Evolutionary conservation across 2,113 vertebrate species (phyloP).

Genomic region (Erpornis zantholeuca): DNA sequence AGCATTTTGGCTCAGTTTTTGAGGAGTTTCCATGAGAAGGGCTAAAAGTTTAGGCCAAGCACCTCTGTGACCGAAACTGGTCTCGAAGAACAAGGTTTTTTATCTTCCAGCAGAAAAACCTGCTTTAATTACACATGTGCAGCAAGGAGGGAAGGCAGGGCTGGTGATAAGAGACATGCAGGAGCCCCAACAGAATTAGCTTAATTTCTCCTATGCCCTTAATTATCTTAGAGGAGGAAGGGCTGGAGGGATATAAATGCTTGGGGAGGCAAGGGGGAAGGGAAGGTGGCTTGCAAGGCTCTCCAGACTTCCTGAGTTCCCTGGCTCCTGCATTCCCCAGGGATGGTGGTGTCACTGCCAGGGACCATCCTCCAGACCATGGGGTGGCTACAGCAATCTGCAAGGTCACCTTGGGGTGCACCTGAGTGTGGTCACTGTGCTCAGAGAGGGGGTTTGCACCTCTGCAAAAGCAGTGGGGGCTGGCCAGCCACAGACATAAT

Average conservation of each 20-base stretch:
- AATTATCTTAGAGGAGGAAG: slow-evolving; percentile 12
- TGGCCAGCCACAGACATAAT: background rate
- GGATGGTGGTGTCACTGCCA: background rate
- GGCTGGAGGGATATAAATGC: background rate
- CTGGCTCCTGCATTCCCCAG: background rate
- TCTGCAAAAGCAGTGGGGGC: background rate
- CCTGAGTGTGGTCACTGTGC: too few relatives aligned
- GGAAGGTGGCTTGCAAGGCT: background rate
- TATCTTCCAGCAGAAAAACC: background rate
- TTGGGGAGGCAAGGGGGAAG: background rate
- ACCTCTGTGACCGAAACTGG: rapidly evolving
- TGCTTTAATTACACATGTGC: background rate
- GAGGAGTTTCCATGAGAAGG: background rate
- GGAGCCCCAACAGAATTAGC: background rate
- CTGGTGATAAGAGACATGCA: background rate
- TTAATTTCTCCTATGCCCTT: slow-evolving; percentile 30
- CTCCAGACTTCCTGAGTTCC: background rate
- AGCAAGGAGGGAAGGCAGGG: background rate
- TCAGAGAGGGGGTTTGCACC: background rate
- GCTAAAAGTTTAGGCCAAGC: background rate
- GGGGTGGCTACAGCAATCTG: background rate
- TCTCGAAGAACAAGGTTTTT: background rate
- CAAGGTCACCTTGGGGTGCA: background rate
- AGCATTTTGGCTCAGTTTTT: background rate
- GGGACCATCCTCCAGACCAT: background rate